Evolutionary conservation across 2,888 invertebrate genomes (phyloP).

Genomic region (Lepidocyrtoides sp.): DNA sequence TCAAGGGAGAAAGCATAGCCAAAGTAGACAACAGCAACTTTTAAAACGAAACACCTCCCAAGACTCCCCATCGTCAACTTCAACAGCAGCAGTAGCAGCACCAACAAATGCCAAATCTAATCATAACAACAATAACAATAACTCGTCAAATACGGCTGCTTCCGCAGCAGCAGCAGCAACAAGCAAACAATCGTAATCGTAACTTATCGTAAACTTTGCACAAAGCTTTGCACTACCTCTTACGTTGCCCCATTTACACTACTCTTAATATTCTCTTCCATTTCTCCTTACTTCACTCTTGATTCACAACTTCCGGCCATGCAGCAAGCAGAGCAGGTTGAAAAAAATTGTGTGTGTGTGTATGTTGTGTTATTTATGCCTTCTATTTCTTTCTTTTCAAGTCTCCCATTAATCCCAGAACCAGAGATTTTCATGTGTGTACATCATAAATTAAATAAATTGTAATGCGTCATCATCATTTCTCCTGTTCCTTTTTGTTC

Average conservation of each 20-base stretch:
- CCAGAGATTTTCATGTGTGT: constrained; percentile 4
- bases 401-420: background rate
- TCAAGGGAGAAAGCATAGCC: constrained; percentile 16
- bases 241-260: background rate
- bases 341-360: background rate
- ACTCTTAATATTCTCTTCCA: background rate
- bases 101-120: constrained; percentile 46
- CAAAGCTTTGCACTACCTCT: no score
- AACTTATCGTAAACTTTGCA: constrained; percentile 9
- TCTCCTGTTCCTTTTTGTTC: no score
- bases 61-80: background rate
- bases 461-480: background rate
- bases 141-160: constrained; percentile 18
- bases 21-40: background rate
- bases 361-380: background rate
- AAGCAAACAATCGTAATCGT: constrained; percentile 39
- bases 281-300: background rate
- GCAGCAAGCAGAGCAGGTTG: background rate
- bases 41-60: background rate
- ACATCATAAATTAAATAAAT: constrained; percentile 4
- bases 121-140: constrained; percentile 62
- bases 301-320: constrained; percentile 29
- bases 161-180: background rate
- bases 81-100: background rate
- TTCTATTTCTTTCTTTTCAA: background rate